Percentiles rank a stretch among this genome's conserved stretches.
These are phyloP conservation scores for Nothocercus nigrocapillus DNA, from an alignment of 2,113 vertebrate species.

Conservation along the genomic window DNA sequence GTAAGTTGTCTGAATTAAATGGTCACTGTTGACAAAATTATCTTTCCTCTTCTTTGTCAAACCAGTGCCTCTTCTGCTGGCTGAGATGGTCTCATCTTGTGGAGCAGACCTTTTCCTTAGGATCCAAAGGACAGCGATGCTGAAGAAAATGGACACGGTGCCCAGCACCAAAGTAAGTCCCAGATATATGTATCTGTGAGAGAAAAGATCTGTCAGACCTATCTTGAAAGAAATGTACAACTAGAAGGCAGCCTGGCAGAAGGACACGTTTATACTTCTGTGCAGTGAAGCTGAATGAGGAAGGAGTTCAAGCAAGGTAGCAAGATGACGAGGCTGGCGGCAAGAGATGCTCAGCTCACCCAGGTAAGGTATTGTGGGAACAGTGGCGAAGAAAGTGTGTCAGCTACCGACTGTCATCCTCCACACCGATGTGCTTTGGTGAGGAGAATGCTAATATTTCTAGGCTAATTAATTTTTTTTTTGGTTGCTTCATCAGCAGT, in stretches of 20 bases:
- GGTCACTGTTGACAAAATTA: constrained; percentile 70
- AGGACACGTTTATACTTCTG: background rate
- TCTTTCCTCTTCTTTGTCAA: constrained; percentile 79
- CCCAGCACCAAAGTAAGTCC: constrained; percentile 89
- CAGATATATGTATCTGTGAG: constrained; percentile 86
- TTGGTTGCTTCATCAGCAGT: background rate
- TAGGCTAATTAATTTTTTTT: background rate
- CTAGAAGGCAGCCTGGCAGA: background rate
- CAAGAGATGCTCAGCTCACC: background rate
- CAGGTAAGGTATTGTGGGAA: background rate
- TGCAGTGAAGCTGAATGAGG: background rate
- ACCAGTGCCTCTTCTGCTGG: constrained; percentile 69
- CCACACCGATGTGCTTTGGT: background rate
- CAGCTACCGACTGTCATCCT: background rate
- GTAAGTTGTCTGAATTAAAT: constrained; percentile 70
- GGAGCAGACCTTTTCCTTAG: constrained; percentile 79
- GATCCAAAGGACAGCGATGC: constrained; percentile 80
- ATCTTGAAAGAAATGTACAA: background rate
- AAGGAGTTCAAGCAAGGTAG: background rate
- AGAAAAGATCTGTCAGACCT: constrained; percentile 51
- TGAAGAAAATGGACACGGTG: constrained; percentile 84
- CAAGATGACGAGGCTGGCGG: background rate
- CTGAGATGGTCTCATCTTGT: constrained; percentile 65
- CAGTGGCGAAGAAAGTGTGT: background rate
- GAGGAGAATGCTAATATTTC: background rate